Evolutionary conservation across 2,797 vertebrate genomes (phyloP).

Genomic region (Enteromius afrohamiltoni): DNA sequence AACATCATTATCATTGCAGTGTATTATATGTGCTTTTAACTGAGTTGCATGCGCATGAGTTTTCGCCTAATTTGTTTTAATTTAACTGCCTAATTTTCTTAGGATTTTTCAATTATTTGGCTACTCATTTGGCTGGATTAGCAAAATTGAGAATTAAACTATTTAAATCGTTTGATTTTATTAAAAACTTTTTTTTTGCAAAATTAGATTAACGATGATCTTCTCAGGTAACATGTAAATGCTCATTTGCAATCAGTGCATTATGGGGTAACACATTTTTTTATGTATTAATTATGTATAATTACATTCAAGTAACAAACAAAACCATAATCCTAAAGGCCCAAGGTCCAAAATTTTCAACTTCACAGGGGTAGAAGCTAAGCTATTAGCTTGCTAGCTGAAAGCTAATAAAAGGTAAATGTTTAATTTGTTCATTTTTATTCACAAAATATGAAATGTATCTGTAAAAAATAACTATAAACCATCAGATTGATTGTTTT

Average conservation of each 20-base stretch:
- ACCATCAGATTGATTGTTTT: neutral
- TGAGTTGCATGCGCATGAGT: neutral
- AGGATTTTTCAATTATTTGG: neutral
- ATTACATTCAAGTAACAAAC: neutral
- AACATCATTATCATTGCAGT: neutral
- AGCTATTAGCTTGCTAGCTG: neutral
- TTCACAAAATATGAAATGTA: neutral
- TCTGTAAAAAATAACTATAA: neutral
- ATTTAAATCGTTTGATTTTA: too few relatives aligned
- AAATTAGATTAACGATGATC: too few relatives aligned
- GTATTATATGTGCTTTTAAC: neutral
- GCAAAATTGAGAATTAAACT: too few relatives aligned
- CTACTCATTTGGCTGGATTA: neutral
- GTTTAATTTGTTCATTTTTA: neutral
- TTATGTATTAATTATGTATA: neutral
- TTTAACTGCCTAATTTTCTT: neutral
- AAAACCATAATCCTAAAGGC: neutral
- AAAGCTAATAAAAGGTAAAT: neutral
- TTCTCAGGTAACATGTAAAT: too few relatives aligned
- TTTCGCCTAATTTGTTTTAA: neutral
- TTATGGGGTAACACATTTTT: too few relatives aligned
- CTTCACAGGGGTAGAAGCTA: neutral
- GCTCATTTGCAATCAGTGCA: too few relatives aligned
- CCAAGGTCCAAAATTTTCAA: too few relatives aligned
- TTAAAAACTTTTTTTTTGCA: too few relatives aligned